Evolutionary conservation across 2,797 vertebrate species (phyloP), one percentile per base, ranked within the genome.

Genomic region (Thamnophis elegans): DNA sequence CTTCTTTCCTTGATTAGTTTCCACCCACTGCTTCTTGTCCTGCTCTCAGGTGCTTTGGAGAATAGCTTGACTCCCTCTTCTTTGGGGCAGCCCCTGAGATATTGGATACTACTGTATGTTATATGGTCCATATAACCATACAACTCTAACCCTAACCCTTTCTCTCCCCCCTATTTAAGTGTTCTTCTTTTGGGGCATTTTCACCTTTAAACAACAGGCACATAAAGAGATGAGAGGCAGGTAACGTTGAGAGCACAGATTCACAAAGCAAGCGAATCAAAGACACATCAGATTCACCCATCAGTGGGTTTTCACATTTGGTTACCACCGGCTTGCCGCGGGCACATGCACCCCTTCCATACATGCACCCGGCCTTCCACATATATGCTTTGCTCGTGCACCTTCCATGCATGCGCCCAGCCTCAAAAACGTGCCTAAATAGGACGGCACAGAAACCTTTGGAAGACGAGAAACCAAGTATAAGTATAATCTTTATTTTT

Each of bases 371-470:
- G 2, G 3, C 47, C 47, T 47, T 47, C 47, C 47, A 47, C 47
- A 5, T 47, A 3, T 47, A 5, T 47, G 47, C 47, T 47, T 47
- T 47, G 47, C 47, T 47, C 5, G 47, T 47, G 3, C 47, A 47
- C 47, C 47, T 47, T 47, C 47, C 47, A 47, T 47, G 2, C 47
- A 3, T 47, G 47, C 5, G 2, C 47, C 47, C 47, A 47, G 47
- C 47, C 47, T 47, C 47, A 47, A 47, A 47, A 47, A 47, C 47
- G 47, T 47, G 47, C 47, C 47, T 47, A 47, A 47, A 47, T 47
- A 47, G 47, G 47, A 47, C 47, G 2, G n/a, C n/a, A n/a, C n/a
- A n/a, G n/a, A 96, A 94, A 92, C 98, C 98, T 98, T 94, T 42
- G 58, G 91, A 16, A 93, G 42, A 92, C 36, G 95, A 92, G 12